Evolutionary conservation across 2,888 invertebrate species (phyloP).

Genomic region (Xylota sylvarum): DNA sequence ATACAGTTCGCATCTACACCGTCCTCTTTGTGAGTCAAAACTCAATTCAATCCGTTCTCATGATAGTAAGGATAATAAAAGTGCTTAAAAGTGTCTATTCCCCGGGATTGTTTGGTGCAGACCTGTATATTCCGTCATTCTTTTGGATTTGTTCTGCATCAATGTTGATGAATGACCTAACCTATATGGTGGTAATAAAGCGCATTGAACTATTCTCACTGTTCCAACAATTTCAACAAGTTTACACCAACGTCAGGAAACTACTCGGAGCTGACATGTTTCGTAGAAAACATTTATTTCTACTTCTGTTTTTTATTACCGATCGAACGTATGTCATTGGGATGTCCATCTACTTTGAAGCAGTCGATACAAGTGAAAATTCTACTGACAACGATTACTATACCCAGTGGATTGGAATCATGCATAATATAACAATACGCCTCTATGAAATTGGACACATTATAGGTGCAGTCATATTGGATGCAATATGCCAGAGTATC

Average conservation of each 20-base stretch:
- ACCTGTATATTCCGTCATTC: not conserved
- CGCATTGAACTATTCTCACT: not conserved
- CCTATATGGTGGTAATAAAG: not conserved
- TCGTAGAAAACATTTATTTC: not conserved
- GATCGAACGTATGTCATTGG: not conserved
- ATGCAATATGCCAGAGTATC: not conserved
- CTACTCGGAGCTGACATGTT: not conserved
- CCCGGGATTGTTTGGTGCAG: not conserved
- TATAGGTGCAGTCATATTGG: not conserved
- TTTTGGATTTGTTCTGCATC: not conserved
- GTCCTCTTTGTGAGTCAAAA: not conserved
- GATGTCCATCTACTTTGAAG: not conserved
- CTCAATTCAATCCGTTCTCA: not conserved
- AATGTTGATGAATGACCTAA: not conserved
- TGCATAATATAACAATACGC: not conserved
- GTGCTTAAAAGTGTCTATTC: not conserved
- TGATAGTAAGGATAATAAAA: not conserved
- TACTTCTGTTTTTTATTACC: not conserved
- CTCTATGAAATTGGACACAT: constrained; percentile 11
- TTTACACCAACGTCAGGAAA: not conserved
- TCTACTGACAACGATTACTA: not conserved
- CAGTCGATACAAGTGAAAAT: too few relatives aligned
- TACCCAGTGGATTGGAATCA: not conserved
- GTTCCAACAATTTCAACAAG: constrained; percentile 5
- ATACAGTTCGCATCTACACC: not conserved